Conservation (phyloP, 2,113 vertebrate species). For the Pterocles burchelli region DNA sequence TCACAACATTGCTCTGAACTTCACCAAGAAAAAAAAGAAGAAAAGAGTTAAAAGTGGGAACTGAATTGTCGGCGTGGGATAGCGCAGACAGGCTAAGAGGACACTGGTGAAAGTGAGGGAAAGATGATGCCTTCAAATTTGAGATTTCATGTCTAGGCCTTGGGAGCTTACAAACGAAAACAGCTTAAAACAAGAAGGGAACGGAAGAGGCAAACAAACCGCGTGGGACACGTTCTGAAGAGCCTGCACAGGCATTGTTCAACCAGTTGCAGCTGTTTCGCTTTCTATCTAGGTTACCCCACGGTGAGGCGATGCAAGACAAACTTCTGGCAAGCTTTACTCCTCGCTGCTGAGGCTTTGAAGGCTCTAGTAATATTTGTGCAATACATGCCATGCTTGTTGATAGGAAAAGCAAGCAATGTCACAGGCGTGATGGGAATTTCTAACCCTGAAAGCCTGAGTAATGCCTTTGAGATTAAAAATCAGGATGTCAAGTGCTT, state of each 20-base stretch:
- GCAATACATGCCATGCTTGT: not conserved
- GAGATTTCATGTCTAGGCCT: not conserved
- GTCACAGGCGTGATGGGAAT: not conserved
- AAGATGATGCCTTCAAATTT: not conserved
- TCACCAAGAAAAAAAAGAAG: not conserved
- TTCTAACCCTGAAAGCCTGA: not conserved
- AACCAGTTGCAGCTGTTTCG: not conserved
- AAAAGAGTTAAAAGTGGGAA: not conserved
- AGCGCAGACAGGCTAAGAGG: not conserved
- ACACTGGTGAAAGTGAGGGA: not conserved
- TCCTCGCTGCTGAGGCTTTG: not conserved
- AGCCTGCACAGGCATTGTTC: not conserved
- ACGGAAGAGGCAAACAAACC: not conserved
- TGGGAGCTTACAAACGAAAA: not conserved
- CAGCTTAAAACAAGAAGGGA: not conserved
- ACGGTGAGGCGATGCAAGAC: not conserved
- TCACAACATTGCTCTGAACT: not conserved
- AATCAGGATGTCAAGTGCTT: not conserved
- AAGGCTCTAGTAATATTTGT: not conserved
- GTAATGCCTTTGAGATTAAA: not conserved
- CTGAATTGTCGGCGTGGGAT: not conserved
- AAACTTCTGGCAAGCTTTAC: not conserved
- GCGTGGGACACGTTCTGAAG: accelerated
- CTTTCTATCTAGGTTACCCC: not conserved
- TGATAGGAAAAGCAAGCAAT: not conserved